A percentile compares a stretch with the other conserved stretches of the same genome.
These are phyloP conservation scores for Drosophila atroscutellata DNA, from an alignment of 2,888 invertebrate genomes.

Conservation along the genomic window DNA sequence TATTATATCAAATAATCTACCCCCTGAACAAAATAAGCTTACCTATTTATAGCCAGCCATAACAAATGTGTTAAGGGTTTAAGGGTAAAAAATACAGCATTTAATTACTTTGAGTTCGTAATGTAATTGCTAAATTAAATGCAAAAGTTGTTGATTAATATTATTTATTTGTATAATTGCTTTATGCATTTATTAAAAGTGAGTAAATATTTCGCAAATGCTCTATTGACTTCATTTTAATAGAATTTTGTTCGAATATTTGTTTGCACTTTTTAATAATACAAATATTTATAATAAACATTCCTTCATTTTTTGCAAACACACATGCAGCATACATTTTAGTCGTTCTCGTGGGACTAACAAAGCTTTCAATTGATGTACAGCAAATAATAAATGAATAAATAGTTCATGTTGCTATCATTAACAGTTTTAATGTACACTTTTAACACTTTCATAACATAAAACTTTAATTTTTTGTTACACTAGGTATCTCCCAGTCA, in stretches of 20 bases:
- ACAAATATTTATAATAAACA: neutral
- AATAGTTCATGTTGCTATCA: neutral
- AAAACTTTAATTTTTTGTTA: neutral
- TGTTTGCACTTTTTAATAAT: neutral
- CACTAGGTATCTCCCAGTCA: neutral
- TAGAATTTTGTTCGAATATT: neutral
- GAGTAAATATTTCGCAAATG: neutral
- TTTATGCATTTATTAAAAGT: neutral
- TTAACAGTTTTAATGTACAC: neutral
- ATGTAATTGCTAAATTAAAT: neutral
- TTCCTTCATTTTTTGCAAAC: neutral
- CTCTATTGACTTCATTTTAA: neutral
- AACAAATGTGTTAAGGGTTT: neutral
- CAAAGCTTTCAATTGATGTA: neutral
- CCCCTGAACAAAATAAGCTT: neutral
- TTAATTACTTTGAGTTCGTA: neutral
- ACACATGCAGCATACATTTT: neutral
- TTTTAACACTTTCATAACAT: neutral
- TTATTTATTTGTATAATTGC: neutral
- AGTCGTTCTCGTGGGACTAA: neutral
- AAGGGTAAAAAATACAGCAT: neutral
- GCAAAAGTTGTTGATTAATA: neutral
- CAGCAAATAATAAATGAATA: too few species aligned
- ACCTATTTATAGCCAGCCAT: neutral
- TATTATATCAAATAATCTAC: constrained; percentile 23